Conservation (phyloP, 2,113 vertebrate species). For the Oncorhynchus mykiss region DNA sequence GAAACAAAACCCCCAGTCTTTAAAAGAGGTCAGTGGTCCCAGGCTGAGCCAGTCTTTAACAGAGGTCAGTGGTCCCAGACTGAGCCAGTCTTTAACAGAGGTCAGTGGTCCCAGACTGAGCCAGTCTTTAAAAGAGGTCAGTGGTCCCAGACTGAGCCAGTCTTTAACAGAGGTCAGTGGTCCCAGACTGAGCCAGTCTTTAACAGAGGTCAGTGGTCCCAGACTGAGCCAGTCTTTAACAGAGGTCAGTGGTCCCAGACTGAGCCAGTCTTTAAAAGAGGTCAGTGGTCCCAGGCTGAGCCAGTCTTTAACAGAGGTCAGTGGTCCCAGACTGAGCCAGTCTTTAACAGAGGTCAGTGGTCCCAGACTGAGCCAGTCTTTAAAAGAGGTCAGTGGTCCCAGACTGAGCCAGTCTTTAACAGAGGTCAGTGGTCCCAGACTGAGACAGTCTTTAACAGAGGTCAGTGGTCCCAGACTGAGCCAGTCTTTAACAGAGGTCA, state of each 20-base stretch:
- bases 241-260: background rate
- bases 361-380: conserved; percentile 27
- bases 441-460: conserved; percentile 58
- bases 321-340: background rate
- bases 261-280: too few species aligned
- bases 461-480: conserved; percentile 11
- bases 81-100: too few species aligned
- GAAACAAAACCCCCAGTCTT: too few species aligned
- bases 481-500: too few species aligned
- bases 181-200: background rate
- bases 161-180: conserved; percentile 61
- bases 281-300: accelerated
- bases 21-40: accelerated
- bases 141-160: background rate
- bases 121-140: too few species aligned
- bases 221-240: conserved; percentile 31
- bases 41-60: too few species aligned
- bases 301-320: conserved; percentile 62
- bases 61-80: too few species aligned
- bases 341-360: too few species aligned
- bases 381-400: conserved; percentile 53
- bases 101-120: too few species aligned
- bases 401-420: too few species aligned
- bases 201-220: too few species aligned
- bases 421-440: too few species aligned